Base-by-base conservation (phyloP, 1,140 invertebrate genomes). In the Aleiodes sp. region DNA sequence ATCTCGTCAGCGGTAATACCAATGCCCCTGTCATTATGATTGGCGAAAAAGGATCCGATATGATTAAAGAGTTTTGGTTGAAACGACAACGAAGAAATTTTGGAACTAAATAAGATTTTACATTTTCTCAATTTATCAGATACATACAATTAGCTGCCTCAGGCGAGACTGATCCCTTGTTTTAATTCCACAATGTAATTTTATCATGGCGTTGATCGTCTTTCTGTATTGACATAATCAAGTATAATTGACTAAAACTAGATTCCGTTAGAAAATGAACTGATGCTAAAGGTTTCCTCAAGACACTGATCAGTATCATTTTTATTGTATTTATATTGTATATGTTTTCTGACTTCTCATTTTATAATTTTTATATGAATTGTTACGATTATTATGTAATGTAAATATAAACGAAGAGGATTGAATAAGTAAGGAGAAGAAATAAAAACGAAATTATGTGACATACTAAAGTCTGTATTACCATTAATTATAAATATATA, bases 21-120 rank as follows among this genome's bases (percentile, higher is more conserved):
- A 95, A 95, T 76, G 94, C 93, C 0, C 93, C 94, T 0, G 88
- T 89, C 0, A 94, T 95, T 19, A 95, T 96, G 94, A 93, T 96
- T 14, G 94, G 89, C 0, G 94, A 96, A 79, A 94, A 94, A 79
- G 93, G 91, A 0, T 88, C 93, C 21, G 94, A 95, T 73, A 88
- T 95, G 87, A 92, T 95, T 37, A 94, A 94, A 79, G 90, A 94
- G 69, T 92, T 89, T 75, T 95, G 93, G 93, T 80, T 92, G 68
- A 90, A 87, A 64, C 78, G 82, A 37, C 62, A 68, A 3, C 12
- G 43, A 4, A 39, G 24, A 7, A 60, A 7, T 62, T 26, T 62
- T 43, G 24, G 28, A 26, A 2, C 4, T 29, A 41, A 64, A 24
- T 63, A 21, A 31, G 16, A 9, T n/a, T 24, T 57, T 6, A 57